Base-by-base conservation (phyloP, 2,888 invertebrate genomes). In the Melanostoma scalare region DNA sequence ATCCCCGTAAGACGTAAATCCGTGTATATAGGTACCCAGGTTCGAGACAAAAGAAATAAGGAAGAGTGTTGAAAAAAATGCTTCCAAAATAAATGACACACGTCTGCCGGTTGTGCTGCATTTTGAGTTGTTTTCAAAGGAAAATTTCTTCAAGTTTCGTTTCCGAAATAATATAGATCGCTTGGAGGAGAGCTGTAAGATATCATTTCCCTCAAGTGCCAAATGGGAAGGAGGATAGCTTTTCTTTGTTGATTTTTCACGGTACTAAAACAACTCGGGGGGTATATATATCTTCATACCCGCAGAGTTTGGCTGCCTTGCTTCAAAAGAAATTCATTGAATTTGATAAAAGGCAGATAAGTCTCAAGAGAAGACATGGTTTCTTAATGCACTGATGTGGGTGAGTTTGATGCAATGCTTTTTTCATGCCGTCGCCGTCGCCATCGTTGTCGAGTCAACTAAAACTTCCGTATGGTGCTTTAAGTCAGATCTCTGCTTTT, bases 11-110 rank as follows among this genome's bases (percentile, higher is more conserved):
- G 44, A 46, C 10, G 3, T 20, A 20, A 20, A 20, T 20, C 20
- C 20, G 20, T 20, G 20, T 20, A 20, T 20, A 20, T 20, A 20
- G 20, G 20, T 20, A 20, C 20, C 20, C 1, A 20, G 20, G 6
- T 46, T 10, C n/a, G 10, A 58, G 42, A 44, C 10, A 72, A 58
- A 60, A 58, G 46, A 72, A 77, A 36, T 30, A 10, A 35, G 31
- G 6, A 63, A 68, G 42, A 73, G 46, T 46, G 42, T 61, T 35
- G 71, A 55, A 73, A 73, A 73, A 61, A 72, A 60, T 61, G 30
- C 61, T 75, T 63, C 69, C 69, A 40, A 80, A 80, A 80, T 80
- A 75, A 69, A 80, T 75, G 80, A 71, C 69, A 75, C 63, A 71
- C 75, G 63, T 80, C 60, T 71, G 56, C 33, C 50, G 65, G 52